phyloP scores from a whole-genome alignment of 2,888 invertebrate species.

The Troides aeacus region DNA sequence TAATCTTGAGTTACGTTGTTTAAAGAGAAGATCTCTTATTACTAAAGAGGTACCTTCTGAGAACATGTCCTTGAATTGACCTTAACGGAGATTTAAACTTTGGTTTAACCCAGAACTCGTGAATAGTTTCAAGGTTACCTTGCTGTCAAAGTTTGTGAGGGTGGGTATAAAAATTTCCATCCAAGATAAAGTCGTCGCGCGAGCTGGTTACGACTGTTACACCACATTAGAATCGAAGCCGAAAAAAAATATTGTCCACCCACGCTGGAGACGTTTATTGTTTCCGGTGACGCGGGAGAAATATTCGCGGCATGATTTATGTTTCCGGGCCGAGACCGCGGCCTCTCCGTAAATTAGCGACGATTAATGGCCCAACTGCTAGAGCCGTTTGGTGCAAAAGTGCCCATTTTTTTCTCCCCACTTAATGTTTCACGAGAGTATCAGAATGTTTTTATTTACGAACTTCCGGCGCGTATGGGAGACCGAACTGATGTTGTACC shows the following conservation, averaged over 20 bases:
- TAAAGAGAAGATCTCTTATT: too few species aligned
- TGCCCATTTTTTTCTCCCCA: neutral
- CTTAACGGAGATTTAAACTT: too few species aligned
- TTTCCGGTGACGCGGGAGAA: slow-evolving; percentile 29
- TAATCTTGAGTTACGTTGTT: too few species aligned
- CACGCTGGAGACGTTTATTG: slow-evolving; percentile 35
- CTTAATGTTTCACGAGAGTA: slow-evolving; percentile 16
- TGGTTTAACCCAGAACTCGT: too few species aligned
- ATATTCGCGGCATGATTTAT: slow-evolving; percentile 24
- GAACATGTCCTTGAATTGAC: too few species aligned
- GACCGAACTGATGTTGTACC: too few species aligned
- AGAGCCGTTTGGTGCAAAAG: slow-evolving; percentile 2
- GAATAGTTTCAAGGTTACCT: too few species aligned
- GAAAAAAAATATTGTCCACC: slow-evolving; percentile 22
- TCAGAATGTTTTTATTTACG: neutral
- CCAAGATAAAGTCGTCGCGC: too few species aligned
- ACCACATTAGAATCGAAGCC: slow-evolving; percentile 42
- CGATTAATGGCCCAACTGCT: slow-evolving; percentile 23
- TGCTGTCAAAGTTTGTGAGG: too few species aligned
- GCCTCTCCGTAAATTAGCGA: slow-evolving; percentile 27
- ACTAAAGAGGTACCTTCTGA: too few species aligned
- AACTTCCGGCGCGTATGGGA: neutral
- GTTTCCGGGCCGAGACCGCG: slow-evolving; percentile 24
- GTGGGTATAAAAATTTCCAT: too few species aligned
- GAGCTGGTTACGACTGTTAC: too few species aligned